Evolutionary conservation across 2,888 invertebrate genomes (phyloP).

Genomic region (Carterocephalus palaemon): DNA sequence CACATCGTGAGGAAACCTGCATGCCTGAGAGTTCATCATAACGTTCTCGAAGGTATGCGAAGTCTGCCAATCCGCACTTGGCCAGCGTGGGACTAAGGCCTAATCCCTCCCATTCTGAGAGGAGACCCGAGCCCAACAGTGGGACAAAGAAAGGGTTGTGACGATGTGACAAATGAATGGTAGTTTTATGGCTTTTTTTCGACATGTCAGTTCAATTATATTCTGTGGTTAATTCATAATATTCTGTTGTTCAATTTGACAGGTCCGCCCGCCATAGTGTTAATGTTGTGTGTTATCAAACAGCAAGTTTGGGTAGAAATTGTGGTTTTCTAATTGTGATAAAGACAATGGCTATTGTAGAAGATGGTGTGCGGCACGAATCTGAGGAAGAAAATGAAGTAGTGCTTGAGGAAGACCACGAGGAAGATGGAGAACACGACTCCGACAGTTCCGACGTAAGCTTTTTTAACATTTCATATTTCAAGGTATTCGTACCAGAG

Average conservation of each 20-base stretch:
- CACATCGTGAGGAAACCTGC: too few relatives aligned
- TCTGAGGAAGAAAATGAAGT: conserved; percentile 72
- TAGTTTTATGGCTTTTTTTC: too few relatives aligned
- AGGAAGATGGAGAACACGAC: conserved; percentile 64
- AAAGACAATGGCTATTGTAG: conserved; percentile 66
- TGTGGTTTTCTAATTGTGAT: conserved; percentile 35
- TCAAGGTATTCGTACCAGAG: conserved; percentile 13
- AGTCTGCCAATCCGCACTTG: too few relatives aligned
- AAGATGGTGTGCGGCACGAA: conserved; percentile 70
- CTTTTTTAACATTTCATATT: conserved; percentile 29
- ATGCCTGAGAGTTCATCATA: too few relatives aligned
- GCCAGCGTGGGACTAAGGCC: too few relatives aligned
- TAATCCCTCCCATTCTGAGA: too few relatives aligned
- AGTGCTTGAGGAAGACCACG: conserved; percentile 66
- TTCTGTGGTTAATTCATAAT: too few relatives aligned
- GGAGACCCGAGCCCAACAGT: too few relatives aligned
- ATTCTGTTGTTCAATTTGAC: conserved; percentile 20
- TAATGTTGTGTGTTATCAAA: conserved; percentile 55
- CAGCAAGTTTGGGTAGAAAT: conserved; percentile 36
- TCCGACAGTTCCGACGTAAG: conserved; percentile 69
- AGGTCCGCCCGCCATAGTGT: conserved; percentile 39
- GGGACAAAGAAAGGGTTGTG: too few relatives aligned
- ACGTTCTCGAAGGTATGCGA: too few relatives aligned
- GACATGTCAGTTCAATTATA: too few relatives aligned
- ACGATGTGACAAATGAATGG: too few relatives aligned